Conservation (phyloP, 2,797 vertebrate genomes). For the Distichodus sexfasciatus region DNA sequence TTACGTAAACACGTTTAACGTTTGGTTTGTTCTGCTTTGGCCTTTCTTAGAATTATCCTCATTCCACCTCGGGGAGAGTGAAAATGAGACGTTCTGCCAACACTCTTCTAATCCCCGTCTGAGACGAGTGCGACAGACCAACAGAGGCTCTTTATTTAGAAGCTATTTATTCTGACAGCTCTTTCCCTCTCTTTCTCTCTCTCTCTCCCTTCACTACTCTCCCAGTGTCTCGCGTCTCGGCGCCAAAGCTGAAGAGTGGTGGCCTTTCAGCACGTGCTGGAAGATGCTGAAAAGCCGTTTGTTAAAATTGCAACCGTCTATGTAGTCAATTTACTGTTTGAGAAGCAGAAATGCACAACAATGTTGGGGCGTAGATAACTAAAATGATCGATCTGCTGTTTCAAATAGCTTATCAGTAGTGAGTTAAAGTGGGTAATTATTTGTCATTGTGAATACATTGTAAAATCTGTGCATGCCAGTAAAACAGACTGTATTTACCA, state of each 20-base stretch:
- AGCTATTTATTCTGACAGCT: not conserved
- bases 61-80: not conserved
- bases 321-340: no score
- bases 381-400: no score
- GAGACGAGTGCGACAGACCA: conserved; percentile 10
- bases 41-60: not conserved
- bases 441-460: no score
- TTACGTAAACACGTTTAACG: not conserved
- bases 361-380: no score
- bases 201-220: conserved; percentile 27
- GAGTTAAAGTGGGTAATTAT: no score
- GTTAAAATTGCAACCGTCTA: no score
- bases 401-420: no score
- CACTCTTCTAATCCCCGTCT: conserved; percentile 39
- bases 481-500: no score
- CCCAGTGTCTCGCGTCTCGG: conserved; percentile 34
- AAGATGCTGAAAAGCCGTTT: not conserved
- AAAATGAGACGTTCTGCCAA: conserved; percentile 10
- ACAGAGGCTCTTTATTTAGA: conserved; percentile 28
- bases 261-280: not conserved
- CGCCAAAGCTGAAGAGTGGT: conserved; percentile 8
- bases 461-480: no score
- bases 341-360: no score
- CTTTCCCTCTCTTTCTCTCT: not conserved
- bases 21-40: not conserved